A percentile compares a stretch with the other conserved stretches of the same genome.
phyloP scores from a whole-genome alignment of 2,113 vertebrate genomes.

The Lepus europaeus region DNA sequence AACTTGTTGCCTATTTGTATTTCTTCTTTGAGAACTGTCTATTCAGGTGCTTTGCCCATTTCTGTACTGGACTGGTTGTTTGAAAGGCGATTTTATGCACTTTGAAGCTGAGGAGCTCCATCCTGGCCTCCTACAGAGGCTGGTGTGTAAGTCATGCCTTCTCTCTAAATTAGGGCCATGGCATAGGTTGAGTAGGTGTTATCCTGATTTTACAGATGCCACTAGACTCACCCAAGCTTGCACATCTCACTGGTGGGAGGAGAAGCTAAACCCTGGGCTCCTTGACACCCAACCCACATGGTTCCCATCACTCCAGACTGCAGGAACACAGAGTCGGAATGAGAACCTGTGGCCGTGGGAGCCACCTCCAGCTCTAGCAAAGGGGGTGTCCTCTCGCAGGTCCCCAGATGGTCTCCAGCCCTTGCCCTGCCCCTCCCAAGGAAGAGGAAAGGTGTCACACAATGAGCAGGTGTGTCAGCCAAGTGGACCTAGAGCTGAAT shows the following conservation, averaged over 20 bases:
- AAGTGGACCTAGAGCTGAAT: background rate
- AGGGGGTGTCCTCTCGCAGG: too few species aligned
- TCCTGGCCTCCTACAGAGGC: background rate
- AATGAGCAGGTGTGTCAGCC: background rate
- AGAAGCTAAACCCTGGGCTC: background rate
- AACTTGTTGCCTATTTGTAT: too few species aligned
- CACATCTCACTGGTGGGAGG: too few species aligned
- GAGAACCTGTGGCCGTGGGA: background rate
- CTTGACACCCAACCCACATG: background rate
- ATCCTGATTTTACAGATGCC: background rate
- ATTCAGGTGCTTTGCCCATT: too few species aligned
- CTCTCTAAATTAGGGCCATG: background rate
- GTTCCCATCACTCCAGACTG: background rate
- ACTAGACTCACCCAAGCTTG: background rate
- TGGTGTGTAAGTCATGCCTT: background rate
- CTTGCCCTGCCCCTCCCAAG: background rate
- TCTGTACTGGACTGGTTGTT: too few species aligned
- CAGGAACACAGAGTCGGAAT: background rate
- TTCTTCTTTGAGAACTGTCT: too few species aligned
- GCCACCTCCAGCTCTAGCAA: background rate
- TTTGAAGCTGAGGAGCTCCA: background rate
- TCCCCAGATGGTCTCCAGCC: background rate
- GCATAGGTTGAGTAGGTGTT: background rate
- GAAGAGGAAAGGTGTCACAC: background rate
- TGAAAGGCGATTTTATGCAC: background rate